Evolutionary conservation across 2,113 vertebrate genomes (phyloP).

Genomic region (Antechinus stuartii): DNA sequence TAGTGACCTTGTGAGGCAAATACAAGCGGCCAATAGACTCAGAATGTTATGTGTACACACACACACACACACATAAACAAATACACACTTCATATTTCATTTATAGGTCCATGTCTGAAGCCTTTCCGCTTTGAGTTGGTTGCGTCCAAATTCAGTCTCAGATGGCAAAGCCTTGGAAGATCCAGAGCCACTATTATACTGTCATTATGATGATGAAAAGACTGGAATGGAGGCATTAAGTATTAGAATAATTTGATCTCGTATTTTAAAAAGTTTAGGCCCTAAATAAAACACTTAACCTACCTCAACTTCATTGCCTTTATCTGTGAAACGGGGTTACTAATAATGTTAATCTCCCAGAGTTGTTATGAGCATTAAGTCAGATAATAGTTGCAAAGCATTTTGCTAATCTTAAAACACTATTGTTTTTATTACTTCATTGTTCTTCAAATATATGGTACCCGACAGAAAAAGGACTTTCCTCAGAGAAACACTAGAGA

Average conservation of each 20-base stretch:
- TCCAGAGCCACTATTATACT: not conserved
- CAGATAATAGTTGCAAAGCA: not conserved
- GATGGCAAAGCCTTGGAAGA: not conserved
- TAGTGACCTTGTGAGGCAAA: slow-evolving; percentile 60
- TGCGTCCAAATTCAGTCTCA: not conserved
- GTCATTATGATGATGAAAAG: not conserved
- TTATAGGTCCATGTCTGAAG: not conserved
- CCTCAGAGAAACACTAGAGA: no score
- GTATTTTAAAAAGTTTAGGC: not conserved
- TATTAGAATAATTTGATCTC: not conserved
- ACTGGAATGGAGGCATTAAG: not conserved
- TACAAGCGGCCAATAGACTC: not conserved
- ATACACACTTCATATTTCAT: no score
- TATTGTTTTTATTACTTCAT: not conserved
- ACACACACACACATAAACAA: no score
- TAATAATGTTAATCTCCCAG: not conserved
- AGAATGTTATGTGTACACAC: not conserved
- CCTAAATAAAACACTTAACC: not conserved
- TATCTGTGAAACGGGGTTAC: not conserved
- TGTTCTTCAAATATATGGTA: not conserved
- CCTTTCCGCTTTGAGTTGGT: not conserved
- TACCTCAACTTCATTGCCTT: not conserved
- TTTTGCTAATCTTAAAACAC: not conserved
- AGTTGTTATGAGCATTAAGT: not conserved
- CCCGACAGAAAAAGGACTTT: not conserved